Base-by-base conservation (phyloP, 2,888 invertebrate genomes). In the Dastarcus helophoroides region DNA sequence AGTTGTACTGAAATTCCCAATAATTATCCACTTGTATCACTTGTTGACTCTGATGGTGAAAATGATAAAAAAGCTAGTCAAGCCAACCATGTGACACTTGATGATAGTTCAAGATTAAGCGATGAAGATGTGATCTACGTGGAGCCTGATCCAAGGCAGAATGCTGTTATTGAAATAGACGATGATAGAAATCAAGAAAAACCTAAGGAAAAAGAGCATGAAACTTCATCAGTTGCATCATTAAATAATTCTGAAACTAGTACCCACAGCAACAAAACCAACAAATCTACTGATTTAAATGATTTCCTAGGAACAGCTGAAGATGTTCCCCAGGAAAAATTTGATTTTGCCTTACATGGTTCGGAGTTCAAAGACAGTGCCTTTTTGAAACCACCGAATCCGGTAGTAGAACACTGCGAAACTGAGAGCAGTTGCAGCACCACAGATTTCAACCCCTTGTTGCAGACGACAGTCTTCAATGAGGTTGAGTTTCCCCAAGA, bases 401-500 rank as follows among this genome's bases (percentile, higher is more conserved):
- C 42, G 8, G 35, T 38, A 3, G 35, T 38, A 4, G 54, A 56
- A 26, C 38, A 38, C 26, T 56, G 46, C 29, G 58, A 57, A 41
- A 55, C 52, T 4, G 57, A 53, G 31, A 55, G 56, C 38, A 53
- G 51, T 36, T 51, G 47, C 15, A 48, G 42, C 10, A 12, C 29
- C 13, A 26, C 41, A 26, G 49, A 50, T 25, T 36, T 42, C 7
- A 50, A 44, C 29, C 39, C 45, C 8, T 38, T 46, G 6, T 37
- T 51, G 8, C 53, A 55, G 39, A 43, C 47, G 6, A 43, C 43
- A 7, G 50, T 54, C n/a, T 58, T 58, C 39, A 49, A 47, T 38
- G 54, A 54, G 28, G 41, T 54, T 4, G 56, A 56, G 21, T 57
- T 57, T 39, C 53, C 53, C 12, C 47, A 37, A 35, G 48, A 50